Evolutionary conservation across 2,797 vertebrate species (phyloP).

Genomic region (Cacajao melanocephalus): DNA sequence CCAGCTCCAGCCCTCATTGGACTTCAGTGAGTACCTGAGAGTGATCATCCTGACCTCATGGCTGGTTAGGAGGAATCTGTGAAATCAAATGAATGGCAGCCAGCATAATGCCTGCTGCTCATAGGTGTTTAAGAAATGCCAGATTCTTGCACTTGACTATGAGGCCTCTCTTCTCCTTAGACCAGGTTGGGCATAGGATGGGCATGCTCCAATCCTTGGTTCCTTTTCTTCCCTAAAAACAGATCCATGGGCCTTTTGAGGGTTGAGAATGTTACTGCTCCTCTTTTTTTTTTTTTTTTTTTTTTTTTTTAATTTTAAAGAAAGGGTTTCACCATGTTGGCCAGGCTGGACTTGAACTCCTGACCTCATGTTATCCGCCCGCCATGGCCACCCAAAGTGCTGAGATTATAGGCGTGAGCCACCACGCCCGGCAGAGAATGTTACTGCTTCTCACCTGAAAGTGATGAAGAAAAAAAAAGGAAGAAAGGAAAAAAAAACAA

Average conservation of each 20-base stretch:
- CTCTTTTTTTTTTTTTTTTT: too few relatives aligned
- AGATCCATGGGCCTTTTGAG: not conserved
- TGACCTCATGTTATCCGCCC: too few relatives aligned
- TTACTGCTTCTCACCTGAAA: too few relatives aligned
- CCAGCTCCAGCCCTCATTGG: not conserved
- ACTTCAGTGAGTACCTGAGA: not conserved
- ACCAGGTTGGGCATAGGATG: not conserved
- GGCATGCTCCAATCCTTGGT: not conserved
- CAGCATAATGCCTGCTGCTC: not conserved
- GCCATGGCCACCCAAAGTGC: too few relatives aligned
- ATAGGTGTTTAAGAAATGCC: not conserved
- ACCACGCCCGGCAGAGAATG: accelerated
- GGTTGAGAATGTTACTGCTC: not conserved
- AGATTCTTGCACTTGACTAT: not conserved
- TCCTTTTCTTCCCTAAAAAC: not conserved
- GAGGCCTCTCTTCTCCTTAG: not conserved
- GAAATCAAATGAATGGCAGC: not conserved
- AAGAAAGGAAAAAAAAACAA: too few relatives aligned
- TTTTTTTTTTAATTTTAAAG: too few relatives aligned
- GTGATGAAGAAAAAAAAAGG: too few relatives aligned
- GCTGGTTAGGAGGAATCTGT: not conserved
- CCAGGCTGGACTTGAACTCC: too few relatives aligned
- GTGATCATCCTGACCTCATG: not conserved
- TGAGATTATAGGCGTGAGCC: too few relatives aligned
- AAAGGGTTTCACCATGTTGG: too few relatives aligned